phyloP scores from a whole-genome alignment of 2,113 vertebrate species.

The Taurulus bubalis region DNA sequence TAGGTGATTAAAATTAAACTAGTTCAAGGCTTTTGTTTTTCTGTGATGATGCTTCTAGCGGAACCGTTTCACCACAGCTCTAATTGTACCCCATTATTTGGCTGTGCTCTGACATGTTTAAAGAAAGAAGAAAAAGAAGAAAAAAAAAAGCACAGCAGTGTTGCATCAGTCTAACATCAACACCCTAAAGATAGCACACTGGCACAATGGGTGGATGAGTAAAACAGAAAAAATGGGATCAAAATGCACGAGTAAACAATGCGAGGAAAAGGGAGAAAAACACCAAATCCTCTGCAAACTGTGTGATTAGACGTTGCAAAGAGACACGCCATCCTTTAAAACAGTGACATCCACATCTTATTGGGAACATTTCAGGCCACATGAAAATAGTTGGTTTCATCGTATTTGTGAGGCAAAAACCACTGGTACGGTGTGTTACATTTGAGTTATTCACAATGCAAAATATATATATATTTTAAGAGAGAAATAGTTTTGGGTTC shows the following conservation, averaged over 20 bases:
- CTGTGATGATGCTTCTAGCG: slow-evolving; percentile 44
- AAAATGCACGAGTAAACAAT: slow-evolving; percentile 55
- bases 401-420: not conserved
- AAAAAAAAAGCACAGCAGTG: slow-evolving; percentile 64
- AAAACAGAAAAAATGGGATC: slow-evolving; percentile 38
- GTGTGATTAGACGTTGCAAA: slow-evolving; percentile 23
- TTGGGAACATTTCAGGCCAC: not conserved
- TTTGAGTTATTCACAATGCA: not conserved
- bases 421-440: not conserved
- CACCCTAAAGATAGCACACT: slow-evolving; percentile 63
- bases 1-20: slow-evolving; percentile 64
- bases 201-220: slow-evolving; percentile 56
- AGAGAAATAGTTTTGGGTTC: not conserved
- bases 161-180: slow-evolving; percentile 78
- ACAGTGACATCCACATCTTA: not conserved
- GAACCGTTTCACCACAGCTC: slow-evolving; percentile 54
- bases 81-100: slow-evolving; percentile 67
- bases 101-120: slow-evolving; percentile 58
- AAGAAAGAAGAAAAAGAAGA: slow-evolving; percentile 53
- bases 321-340: not conserved
- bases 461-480: not conserved
- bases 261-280: slow-evolving; percentile 15
- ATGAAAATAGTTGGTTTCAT: not conserved
- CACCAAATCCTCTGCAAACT: slow-evolving; percentile 46
- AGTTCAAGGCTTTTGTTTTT: slow-evolving; percentile 48